Base-by-base conservation (phyloP, 2,797 vertebrate genomes). In the Myotis planiceps region DNA sequence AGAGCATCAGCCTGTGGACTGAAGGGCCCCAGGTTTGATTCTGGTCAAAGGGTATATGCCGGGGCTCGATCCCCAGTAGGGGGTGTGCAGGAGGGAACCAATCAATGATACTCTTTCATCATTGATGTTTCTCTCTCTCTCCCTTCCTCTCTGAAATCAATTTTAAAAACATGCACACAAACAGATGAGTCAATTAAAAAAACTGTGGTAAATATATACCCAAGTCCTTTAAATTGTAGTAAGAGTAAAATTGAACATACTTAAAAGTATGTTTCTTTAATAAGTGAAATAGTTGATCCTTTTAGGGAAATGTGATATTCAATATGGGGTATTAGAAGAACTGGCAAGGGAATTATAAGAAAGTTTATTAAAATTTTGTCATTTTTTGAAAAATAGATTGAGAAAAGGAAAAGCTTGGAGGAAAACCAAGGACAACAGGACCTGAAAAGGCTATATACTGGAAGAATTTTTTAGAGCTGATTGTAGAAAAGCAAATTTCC, bases 301-400 rank as follows among this genome's bases (percentile, higher is more conserved):
- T 76, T 86, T 42, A 63, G 37, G 72, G 78, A 93, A 93, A 84
- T 68, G 6, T 53, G 29, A 75, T 90, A 63, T 72, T 92, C 66
- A 84, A 47, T 42, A 68, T 75, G 19, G 2, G 29, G 13, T 6
- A 47, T 65, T 63, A 4, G 23, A 86, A 83, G 23, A 80, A 9
- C 0, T n/a, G 49, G 10, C 51, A 42, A 85, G 55, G 88, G 16
- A 89, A 63, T 83, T 72, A 25, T 29, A 76, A 83, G 49, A 72
- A 95, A 60, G 13, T 66, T 55, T 75, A 81, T 29, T 94, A 39
- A 92, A 86, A 83, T 80, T 9, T 66, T 55, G 4, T 27, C 27
- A 72, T 55, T 87, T 92, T 93, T 34, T 71, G 47, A 78, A 42
- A 84, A 85, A 76, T 68, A 69, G 65, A 90, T 75, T 92, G 3